phyloP scores from a whole-genome alignment of 2,888 invertebrate species.

The Ennomos quercinarius region DNA sequence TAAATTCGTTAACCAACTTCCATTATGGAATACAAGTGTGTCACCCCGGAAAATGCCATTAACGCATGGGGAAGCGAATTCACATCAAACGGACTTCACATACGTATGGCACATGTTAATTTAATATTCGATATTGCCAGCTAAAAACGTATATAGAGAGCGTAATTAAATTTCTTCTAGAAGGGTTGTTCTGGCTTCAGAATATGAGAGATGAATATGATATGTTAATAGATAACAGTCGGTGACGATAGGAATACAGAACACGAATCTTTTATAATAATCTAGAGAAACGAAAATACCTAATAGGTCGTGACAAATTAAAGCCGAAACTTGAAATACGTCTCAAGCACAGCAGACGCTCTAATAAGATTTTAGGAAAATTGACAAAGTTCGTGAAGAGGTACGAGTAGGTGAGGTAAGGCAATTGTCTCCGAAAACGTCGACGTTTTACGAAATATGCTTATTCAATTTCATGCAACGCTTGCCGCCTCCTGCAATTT shows the following conservation, averaged over 20 bases:
- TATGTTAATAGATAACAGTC: too few relatives aligned
- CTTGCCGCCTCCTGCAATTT: conserved; percentile 86
- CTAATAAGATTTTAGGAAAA: conserved; percentile 83
- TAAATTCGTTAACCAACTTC: conserved; percentile 34
- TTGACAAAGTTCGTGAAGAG: conserved; percentile 84
- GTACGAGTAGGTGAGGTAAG: conserved; percentile 85
- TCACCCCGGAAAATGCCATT: conserved; percentile 77
- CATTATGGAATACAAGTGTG: conserved; percentile 54
- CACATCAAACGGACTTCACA: conserved; percentile 80
- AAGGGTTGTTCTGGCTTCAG: conserved; percentile 54
- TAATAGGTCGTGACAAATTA: conserved; percentile 48
- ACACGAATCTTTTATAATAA: too few relatives aligned
- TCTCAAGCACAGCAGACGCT: conserved; percentile 69
- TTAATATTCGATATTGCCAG: conserved; percentile 76
- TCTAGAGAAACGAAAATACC: too few relatives aligned
- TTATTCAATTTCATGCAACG: conserved; percentile 86
- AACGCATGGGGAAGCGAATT: conserved; percentile 65
- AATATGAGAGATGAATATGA: neutral
- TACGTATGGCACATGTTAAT: conserved; percentile 75
- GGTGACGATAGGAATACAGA: too few relatives aligned
- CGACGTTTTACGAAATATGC: conserved; percentile 86
- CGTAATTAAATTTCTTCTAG: conserved; percentile 70
- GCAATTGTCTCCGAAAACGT: conserved; percentile 85
- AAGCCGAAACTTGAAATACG: conserved; percentile 59
- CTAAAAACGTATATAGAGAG: conserved; percentile 73